These are phyloP conservation scores for Alosa alosa DNA, from an alignment of 2,113 vertebrate species.

Conservation along the genomic window DNA sequence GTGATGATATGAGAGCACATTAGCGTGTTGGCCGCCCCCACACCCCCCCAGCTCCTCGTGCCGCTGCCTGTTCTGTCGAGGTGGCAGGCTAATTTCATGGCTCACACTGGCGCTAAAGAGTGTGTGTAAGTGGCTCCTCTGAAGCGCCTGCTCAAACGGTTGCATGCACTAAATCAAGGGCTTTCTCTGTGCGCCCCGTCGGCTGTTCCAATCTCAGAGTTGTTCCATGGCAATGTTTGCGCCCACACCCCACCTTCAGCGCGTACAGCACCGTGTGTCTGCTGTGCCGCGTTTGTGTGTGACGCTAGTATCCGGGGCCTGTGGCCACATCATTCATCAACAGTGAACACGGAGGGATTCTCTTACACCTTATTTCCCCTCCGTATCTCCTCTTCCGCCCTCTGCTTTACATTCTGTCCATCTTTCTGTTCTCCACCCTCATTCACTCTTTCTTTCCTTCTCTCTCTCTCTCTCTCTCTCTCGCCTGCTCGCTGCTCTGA, in stretches of 20 bases:
- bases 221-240: constrained; percentile 16
- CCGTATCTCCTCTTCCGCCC: not conserved
- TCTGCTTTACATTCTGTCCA: not conserved
- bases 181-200: too few relatives aligned
- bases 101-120: not conserved
- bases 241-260: not conserved
- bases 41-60: not conserved
- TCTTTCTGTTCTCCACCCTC: not conserved
- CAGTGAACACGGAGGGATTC: not conserved
- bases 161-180: not conserved
- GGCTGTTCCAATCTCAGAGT: not conserved
- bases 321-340: not conserved
- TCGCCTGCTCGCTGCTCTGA: constrained; percentile 44
- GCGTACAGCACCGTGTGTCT: not conserved
- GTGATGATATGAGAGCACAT: constrained; percentile 2
- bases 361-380: constrained; percentile 6
- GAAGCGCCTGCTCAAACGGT: not conserved
- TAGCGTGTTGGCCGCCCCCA: not conserved
- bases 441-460: not conserved
- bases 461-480: constrained; percentile 28
- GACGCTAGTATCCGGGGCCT: not conserved
- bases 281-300: not conserved
- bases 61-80: not conserved
- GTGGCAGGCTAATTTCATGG: not conserved
- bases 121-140: not conserved